A percentile compares a stretch with the other conserved stretches of the same genome.
These are phyloP conservation scores for Cydia amplana DNA, from an alignment of 1,140 invertebrate genomes.

Conservation along the genomic window DNA sequence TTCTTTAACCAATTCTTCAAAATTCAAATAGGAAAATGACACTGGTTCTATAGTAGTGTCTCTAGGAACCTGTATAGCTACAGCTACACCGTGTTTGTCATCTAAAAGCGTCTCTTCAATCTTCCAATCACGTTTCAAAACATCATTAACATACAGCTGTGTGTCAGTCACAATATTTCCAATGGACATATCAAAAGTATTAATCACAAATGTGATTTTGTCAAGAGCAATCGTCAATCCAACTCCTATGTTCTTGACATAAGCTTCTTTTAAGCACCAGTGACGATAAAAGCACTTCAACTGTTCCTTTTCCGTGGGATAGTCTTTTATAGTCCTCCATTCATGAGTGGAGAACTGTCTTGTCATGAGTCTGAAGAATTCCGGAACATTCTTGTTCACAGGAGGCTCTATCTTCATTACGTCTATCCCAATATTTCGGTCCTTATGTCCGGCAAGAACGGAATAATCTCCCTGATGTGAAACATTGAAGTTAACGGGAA, in stretches of 20 bases:
- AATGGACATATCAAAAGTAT: slow-evolving; percentile 72
- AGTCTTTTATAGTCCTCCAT: slow-evolving; percentile 86
- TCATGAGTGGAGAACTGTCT: slow-evolving; percentile 89
- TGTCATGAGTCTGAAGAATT: slow-evolving; percentile 94
- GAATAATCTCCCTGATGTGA: slow-evolving; percentile 95
- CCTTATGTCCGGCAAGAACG: slow-evolving; percentile 88
- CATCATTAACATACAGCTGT: slow-evolving; percentile 82
- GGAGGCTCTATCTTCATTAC: slow-evolving; percentile 87
- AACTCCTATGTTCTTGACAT: slow-evolving; percentile 93
- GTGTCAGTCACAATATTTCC: slow-evolving; percentile 83
- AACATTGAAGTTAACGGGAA: slow-evolving; percentile 87
- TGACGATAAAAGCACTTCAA: slow-evolving; percentile 89
- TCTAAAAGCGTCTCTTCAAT: slow-evolving; percentile 95
- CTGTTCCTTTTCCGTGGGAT: slow-evolving; percentile 79
- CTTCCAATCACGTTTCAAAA: slow-evolving; percentile 83
- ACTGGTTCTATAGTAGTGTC: slow-evolving; percentile 38
- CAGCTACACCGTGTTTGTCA: slow-evolving; percentile 88
- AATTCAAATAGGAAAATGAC: slow-evolving; percentile 76
- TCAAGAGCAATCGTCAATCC: slow-evolving; percentile 90
- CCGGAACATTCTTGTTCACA: slow-evolving; percentile 82
- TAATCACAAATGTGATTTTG: slow-evolving; percentile 87
- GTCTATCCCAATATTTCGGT: slow-evolving; percentile 84
- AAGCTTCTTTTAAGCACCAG: slow-evolving; percentile 98
- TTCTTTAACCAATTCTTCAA: slow-evolving; percentile 81
- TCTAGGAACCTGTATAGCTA: slow-evolving; percentile 81